These are phyloP conservation scores for Schizopygopsis pylzovi DNA, from an alignment of 2,797 vertebrate species.

Conservation along the genomic window DNA sequence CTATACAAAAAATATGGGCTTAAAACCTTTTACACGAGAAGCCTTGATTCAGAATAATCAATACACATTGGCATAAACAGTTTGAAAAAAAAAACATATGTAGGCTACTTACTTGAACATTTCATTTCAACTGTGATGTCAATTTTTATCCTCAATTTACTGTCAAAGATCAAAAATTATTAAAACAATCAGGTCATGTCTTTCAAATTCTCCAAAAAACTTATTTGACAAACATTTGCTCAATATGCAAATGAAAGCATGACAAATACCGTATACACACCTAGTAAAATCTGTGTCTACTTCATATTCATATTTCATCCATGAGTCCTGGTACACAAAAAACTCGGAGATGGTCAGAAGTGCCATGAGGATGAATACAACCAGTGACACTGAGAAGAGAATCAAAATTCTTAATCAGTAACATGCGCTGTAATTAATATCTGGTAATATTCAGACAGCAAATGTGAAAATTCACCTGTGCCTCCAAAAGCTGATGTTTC, in stretches of 20 bases:
- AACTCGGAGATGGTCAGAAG: constrained; percentile 91
- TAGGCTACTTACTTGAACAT: constrained; percentile 90
- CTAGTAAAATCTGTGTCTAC: constrained; percentile 95
- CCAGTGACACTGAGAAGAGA: constrained; percentile 84
- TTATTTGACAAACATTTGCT: neutral
- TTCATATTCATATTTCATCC: constrained; percentile 98
- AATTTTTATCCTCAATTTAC: constrained; percentile 94
- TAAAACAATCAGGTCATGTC: neutral
- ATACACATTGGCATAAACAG: constrained; percentile 9
- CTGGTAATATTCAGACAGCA: neutral
- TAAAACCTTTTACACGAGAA: neutral
- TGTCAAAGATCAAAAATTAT: constrained; percentile 66
- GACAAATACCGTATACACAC: constrained; percentile 65
- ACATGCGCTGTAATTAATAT: neutral
- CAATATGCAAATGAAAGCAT: neutral
- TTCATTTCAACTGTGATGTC: constrained; percentile 97
- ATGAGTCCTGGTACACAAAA: constrained; percentile 91
- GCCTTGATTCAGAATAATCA: neutral
- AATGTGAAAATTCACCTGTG: constrained; percentile 79
- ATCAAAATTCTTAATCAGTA: neutral
- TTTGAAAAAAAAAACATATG: neutral
- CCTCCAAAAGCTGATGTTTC: constrained; percentile 91
- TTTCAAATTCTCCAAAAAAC: neutral
- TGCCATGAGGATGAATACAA: constrained; percentile 91
- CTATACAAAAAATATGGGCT: constrained; percentile 69